Evolutionary conservation across 2,888 invertebrate genomes (phyloP).

Genomic region (Rhagophthalmus giganteus): DNA sequence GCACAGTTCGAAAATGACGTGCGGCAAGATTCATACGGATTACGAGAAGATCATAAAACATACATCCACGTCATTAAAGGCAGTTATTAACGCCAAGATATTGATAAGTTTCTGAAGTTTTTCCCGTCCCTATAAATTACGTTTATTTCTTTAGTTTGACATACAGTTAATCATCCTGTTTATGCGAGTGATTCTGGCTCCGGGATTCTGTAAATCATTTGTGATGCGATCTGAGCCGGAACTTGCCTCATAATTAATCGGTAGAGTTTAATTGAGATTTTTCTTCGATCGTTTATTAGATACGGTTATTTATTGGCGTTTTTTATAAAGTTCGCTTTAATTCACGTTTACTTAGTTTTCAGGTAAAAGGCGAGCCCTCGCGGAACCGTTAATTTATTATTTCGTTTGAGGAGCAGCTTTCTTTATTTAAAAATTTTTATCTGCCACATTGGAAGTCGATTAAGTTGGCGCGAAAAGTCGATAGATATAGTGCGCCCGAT

Average conservation of each 20-base stretch:
- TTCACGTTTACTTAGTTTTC: slow-evolving; percentile 22
- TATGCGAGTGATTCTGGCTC: slow-evolving; percentile 53
- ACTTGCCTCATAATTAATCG: slow-evolving; percentile 54
- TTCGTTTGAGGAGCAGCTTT: slow-evolving; percentile 2
- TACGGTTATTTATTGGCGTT: slow-evolving; percentile 50
- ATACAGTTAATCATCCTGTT: slow-evolving; percentile 55
- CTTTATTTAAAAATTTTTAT: not conserved
- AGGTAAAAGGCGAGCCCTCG: slow-evolving; percentile 9
- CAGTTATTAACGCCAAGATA: slow-evolving; percentile 56
- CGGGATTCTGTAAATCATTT: slow-evolving; percentile 52
- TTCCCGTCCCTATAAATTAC: slow-evolving; percentile 55
- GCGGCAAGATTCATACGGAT: slow-evolving; percentile 24
- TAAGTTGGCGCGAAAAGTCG: too few relatives aligned
- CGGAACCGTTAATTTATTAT: slow-evolving; percentile 9
- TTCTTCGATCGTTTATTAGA: slow-evolving; percentile 51
- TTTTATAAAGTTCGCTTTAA: slow-evolving; percentile 35
- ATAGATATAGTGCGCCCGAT: too few relatives aligned
- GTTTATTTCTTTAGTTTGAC: slow-evolving; percentile 56
- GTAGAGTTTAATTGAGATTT: slow-evolving; percentile 54
- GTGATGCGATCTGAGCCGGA: slow-evolving; percentile 43
- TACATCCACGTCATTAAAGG: slow-evolving; percentile 55
- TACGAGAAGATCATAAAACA: slow-evolving; percentile 47
- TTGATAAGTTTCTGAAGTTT: slow-evolving; percentile 56
- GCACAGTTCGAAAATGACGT: slow-evolving; percentile 11
- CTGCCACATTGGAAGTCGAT: too few relatives aligned